Conservation (phyloP, 64 coral and sea anemone genomes). For the Dendrophyllia cribrosa region DNA sequence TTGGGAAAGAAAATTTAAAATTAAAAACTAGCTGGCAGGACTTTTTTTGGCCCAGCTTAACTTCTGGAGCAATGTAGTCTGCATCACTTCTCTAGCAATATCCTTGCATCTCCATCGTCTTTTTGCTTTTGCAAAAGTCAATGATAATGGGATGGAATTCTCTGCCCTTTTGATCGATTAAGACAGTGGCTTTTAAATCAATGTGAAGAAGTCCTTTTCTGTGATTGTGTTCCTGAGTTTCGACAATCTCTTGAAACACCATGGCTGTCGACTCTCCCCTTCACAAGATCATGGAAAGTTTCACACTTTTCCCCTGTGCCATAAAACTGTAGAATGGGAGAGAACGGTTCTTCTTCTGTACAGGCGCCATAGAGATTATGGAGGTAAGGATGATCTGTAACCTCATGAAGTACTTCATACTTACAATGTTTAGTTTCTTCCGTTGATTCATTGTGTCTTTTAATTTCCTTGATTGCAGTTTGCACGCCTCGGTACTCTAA, state of each 20-base stretch:
- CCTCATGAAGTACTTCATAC: too few relatives aligned
- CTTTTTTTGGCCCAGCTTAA: too few relatives aligned
- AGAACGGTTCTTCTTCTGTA: background rate
- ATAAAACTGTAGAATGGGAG: background rate
- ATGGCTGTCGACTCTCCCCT: background rate
- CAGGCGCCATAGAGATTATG: too few relatives aligned
- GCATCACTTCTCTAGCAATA: too few relatives aligned
- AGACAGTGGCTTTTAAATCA: slow-evolving; percentile 25
- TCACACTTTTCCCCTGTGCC: background rate
- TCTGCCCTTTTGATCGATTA: background rate
- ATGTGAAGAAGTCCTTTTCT: slow-evolving; percentile 23
- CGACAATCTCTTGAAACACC: background rate
- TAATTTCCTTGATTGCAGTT: slow-evolving; percentile 52
- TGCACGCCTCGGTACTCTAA: slow-evolving; percentile 32
- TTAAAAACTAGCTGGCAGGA: too few relatives aligned
- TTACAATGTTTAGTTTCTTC: slow-evolving; percentile 6
- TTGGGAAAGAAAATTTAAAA: too few relatives aligned
- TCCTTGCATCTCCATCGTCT: too few relatives aligned
- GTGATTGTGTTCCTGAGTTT: slow-evolving; percentile 29
- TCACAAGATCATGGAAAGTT: background rate
- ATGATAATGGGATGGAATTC: background rate
- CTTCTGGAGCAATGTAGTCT: too few relatives aligned
- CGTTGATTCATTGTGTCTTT: background rate
- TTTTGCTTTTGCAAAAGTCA: background rate
- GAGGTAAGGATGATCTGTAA: slow-evolving; percentile 23